Evolutionary conservation across 2,113 vertebrate genomes (phyloP).

Genomic region (Vidua chalybeata): DNA sequence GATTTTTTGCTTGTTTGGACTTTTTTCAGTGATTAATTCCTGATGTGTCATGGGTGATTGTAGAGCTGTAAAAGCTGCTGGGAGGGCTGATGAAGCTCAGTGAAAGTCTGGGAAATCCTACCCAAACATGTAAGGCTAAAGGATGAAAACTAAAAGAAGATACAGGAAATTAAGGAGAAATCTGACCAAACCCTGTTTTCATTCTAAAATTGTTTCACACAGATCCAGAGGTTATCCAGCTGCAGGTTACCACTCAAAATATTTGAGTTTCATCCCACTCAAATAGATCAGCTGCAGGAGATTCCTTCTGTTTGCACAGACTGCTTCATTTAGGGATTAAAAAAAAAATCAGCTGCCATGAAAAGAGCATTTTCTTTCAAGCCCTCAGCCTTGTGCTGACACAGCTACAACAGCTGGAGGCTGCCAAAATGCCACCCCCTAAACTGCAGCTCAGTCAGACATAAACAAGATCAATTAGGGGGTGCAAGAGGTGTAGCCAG

Average conservation of each 20-base stretch:
- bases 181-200: not conserved
- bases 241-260: not conserved
- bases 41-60: fast-evolving
- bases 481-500: not conserved
- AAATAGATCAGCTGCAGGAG: not conserved
- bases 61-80: not conserved
- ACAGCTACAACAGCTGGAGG: fast-evolving
- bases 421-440: not conserved
- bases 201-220: not conserved
- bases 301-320: not conserved
- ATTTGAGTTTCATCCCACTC: not conserved
- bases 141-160: too few species aligned
- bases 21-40: not conserved
- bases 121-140: not conserved
- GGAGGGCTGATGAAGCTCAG: not conserved
- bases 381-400: not conserved
- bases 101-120: not conserved
- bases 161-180: not conserved
- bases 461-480: not conserved
- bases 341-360: fast-evolving
- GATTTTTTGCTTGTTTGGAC: not conserved
- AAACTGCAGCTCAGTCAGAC: not conserved
- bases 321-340: not conserved
- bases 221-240: not conserved
- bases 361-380: not conserved